These are phyloP conservation scores for Sciurus carolinensis DNA, from an alignment of 2,797 vertebrate genomes.

Conservation along the genomic window DNA sequence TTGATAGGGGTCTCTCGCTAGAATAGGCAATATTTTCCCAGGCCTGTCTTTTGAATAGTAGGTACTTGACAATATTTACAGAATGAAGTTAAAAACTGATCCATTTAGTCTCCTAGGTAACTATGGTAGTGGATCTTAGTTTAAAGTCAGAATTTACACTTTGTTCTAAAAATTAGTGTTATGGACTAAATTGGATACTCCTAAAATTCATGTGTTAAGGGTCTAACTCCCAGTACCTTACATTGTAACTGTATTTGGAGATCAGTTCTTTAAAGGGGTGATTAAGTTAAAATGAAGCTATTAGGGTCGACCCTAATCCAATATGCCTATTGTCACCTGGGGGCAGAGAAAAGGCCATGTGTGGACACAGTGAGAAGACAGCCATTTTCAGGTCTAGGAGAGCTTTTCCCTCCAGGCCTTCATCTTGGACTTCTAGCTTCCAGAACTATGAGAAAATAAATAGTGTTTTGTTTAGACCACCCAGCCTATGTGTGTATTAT, in stretches of 20 bases:
- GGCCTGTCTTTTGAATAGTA: neutral
- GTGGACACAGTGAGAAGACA: neutral
- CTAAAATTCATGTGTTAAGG: neutral
- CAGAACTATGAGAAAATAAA: slow-evolving; percentile 22
- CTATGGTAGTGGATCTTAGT: neutral
- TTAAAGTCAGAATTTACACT: slow-evolving; percentile 35
- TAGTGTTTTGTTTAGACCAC: slow-evolving; percentile 11
- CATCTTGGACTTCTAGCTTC: slow-evolving; percentile 10
- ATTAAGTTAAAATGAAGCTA: slow-evolving; percentile 3
- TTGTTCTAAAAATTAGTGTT: neutral
- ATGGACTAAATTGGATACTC: neutral
- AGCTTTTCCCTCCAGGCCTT: neutral
- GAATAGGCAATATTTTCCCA: neutral
- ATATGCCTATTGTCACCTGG: neutral
- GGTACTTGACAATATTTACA: slow-evolving; percentile 26
- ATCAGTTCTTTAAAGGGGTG: neutral
- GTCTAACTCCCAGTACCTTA: neutral
- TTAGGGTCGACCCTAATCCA: neutral
- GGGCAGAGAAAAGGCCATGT: neutral
- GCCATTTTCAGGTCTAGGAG: neutral
- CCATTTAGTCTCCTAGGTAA: neutral
- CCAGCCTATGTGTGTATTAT: neutral
- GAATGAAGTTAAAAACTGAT: neutral
- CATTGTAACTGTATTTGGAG: neutral
- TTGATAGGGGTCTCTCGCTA: neutral